These are phyloP conservation scores for Cerceris rybyensis DNA, from an alignment of 2,888 invertebrate species.

Conservation along the genomic window DNA sequence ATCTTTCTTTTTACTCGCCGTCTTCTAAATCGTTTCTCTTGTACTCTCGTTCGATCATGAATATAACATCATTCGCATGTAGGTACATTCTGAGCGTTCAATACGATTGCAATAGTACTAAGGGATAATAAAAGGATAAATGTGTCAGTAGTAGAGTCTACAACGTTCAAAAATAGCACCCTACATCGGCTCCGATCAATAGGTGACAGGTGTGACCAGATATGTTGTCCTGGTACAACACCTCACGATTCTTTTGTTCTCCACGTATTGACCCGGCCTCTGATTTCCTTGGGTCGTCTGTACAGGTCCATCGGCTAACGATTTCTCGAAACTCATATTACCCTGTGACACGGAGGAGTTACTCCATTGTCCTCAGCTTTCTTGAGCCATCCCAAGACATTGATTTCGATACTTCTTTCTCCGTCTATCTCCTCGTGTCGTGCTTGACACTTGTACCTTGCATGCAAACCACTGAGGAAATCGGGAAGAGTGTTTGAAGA, in stretches of 20 bases:
- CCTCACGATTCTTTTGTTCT: constrained; percentile 80
- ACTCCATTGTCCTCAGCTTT: constrained; percentile 81
- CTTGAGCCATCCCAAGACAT: constrained; percentile 75
- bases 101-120: no score
- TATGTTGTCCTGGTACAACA: constrained; percentile 78
- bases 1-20: no score
- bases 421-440: neutral
- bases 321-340: constrained; percentile 78
- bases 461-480: no score
- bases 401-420: constrained; percentile 7
- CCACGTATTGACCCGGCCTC: constrained; percentile 62
- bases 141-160: no score
- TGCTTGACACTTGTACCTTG: neutral
- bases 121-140: no score
- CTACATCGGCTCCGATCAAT: neutral
- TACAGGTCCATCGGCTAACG: constrained; percentile 55
- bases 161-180: no score
- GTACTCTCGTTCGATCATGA: no score
- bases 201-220: neutral
- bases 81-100: no score
- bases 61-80: no score
- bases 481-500: no score
- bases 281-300: constrained; percentile 36
- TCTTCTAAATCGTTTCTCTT: no score
- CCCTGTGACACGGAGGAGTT: constrained; percentile 81